These are phyloP conservation scores for Gymnobelideus leadbeateri DNA, from an alignment of 2,113 vertebrate genomes.

Conservation along the genomic window DNA sequence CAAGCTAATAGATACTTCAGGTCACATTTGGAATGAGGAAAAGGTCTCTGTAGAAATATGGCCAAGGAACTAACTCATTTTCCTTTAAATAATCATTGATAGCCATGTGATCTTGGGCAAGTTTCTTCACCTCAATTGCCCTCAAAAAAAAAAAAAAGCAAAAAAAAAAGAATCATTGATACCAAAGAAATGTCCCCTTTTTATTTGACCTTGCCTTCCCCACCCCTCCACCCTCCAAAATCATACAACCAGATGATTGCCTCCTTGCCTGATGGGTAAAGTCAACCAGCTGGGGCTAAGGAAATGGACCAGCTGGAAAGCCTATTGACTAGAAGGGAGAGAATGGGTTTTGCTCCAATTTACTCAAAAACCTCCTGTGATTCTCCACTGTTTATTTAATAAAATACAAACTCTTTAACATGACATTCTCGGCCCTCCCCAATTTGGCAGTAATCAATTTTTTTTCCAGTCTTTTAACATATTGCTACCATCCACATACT, in stretches of 20 bases:
- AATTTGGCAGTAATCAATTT: background rate
- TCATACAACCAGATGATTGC: background rate
- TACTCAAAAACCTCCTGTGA: background rate
- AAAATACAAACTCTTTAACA: background rate
- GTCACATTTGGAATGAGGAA: background rate
- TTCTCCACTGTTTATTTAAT: background rate
- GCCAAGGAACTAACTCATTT: background rate
- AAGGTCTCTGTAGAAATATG: background rate
- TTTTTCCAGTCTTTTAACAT: background rate
- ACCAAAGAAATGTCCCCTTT: background rate
- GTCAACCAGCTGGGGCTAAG: background rate
- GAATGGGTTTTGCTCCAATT: background rate
- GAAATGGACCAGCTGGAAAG: background rate
- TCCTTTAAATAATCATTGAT: too few relatives aligned
- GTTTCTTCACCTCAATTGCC: too few relatives aligned
- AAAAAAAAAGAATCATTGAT: background rate
- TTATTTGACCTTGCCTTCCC: background rate
- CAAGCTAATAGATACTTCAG: background rate
- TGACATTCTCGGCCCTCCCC: background rate
- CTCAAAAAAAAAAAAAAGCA: too few relatives aligned
- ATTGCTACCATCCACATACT: background rate
- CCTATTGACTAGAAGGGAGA: background rate
- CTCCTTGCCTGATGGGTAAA: background rate
- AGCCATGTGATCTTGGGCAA: too few relatives aligned
- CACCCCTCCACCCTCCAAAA: accelerated